Evolutionary conservation across 2,888 invertebrate genomes (phyloP).

Genomic region (Drosophila nr. perissopoda): DNA sequence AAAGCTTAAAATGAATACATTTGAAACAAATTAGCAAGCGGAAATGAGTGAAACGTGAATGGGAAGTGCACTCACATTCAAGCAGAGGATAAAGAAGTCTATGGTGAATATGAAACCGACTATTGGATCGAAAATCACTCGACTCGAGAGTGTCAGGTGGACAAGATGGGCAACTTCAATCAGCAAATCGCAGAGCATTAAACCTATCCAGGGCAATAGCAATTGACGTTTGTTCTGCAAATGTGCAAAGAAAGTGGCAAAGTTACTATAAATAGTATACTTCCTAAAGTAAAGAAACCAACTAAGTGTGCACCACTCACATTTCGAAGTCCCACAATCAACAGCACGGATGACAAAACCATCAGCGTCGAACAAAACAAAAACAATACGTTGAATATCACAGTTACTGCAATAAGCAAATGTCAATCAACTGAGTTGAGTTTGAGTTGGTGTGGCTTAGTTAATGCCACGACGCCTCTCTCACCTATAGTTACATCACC

Average conservation of each 20-base stretch:
- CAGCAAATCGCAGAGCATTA: constrained; percentile 88
- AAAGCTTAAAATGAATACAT: constrained; percentile 87
- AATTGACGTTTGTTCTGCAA: constrained; percentile 89
- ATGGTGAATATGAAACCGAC: constrained; percentile 91
- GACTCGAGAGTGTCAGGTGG: constrained; percentile 88
- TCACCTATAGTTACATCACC: constrained; percentile 85
- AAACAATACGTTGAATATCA: constrained; percentile 89
- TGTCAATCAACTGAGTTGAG: constrained; percentile 37
- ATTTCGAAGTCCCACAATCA: constrained; percentile 89
- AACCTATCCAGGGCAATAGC: constrained; percentile 91
- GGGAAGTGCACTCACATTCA: constrained; percentile 88
- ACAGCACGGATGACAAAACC: constrained; percentile 88
- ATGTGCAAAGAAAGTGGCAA: constrained; percentile 9
- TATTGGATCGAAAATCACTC: constrained; percentile 90
- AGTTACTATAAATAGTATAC: neutral
- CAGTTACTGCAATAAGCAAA: constrained; percentile 88
- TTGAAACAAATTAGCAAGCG: constrained; percentile 1
- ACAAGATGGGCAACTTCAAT: constrained; percentile 89
- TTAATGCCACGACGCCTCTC: constrained; percentile 11
- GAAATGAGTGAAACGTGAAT: neutral
- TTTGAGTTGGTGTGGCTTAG: neutral
- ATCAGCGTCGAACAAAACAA: constrained; percentile 89
- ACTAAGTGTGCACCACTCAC: constrained; percentile 85
- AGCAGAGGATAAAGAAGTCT: constrained; percentile 90
- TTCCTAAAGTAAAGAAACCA: neutral